phyloP scores from a whole-genome alignment of 2,113 vertebrate genomes.

The Limnothrissa miodon region DNA sequence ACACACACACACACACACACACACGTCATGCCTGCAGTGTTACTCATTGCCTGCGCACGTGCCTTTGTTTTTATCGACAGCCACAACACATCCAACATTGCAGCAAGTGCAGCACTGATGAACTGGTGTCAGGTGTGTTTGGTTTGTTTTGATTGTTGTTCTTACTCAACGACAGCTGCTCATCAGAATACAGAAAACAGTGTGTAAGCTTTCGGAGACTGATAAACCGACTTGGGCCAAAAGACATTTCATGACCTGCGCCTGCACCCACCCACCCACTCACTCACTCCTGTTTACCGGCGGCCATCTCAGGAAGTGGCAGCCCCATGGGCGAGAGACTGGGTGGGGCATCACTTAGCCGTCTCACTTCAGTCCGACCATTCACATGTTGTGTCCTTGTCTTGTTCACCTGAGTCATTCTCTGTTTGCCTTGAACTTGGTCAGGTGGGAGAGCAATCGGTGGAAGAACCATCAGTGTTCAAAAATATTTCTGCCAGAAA shows the following conservation, averaged over 20 bases:
- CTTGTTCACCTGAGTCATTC: background rate
- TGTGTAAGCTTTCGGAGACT: background rate
- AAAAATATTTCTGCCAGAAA: background rate
- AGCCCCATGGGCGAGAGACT: too few species aligned
- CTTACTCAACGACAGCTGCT: background rate
- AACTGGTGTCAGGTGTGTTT: background rate
- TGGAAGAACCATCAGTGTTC: background rate
- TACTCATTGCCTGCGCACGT: background rate
- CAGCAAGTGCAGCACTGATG: background rate
- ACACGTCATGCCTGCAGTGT: background rate
- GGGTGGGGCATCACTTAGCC: too few species aligned
- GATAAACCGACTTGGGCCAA: background rate
- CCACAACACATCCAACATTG: background rate
- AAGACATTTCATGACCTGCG: background rate
- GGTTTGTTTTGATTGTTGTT: background rate
- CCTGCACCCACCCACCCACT: background rate
- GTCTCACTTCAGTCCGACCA: too few species aligned
- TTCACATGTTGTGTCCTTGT: background rate
- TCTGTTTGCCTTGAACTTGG: background rate
- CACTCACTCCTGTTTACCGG: too few species aligned
- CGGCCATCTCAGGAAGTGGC: too few species aligned
- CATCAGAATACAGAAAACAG: background rate
- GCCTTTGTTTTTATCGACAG: slow-evolving; percentile 4
- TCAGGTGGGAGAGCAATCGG: background rate
- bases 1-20: background rate